Evolutionary conservation across 2,113 vertebrate species (phyloP), one percentile per base, ranked within the genome.

Genomic region (Gavia stellata): DNA sequence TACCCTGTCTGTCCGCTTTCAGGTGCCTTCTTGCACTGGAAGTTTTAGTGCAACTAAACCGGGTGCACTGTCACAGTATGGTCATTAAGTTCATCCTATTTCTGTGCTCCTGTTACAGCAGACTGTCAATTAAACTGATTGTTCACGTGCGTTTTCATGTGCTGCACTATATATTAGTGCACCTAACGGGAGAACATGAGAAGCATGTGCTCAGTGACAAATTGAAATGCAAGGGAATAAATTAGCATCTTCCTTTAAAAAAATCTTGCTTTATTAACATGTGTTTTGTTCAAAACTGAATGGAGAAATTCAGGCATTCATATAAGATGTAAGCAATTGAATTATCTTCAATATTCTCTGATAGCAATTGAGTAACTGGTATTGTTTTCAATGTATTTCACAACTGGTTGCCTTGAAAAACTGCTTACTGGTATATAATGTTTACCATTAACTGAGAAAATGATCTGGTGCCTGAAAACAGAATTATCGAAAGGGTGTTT

Each of bases 321-420:
- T 85, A 75, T 97, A 87, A 90, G 93, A 90, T 93, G 78, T 91
- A 96, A 96, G 93, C 96, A 95, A 90, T 44, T 94, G 90, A 89
- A 95, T 97, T 95, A 94, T 90, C 87, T 97, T 96, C 80, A 71
- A n/a, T 92, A 94, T 97, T 94, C 91, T 88, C 84, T 92, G 85
- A 81, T 90, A 96, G 85, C 24, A 13, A 91, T 81, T 71, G 72
- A 91, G 40, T 87, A 93, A 96, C 73, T 92, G 38, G 75, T 86
- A 88, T 66, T 90, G 81, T 97, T 98, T 98, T 97, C 47, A 18
- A 74, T 77, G 50, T 77, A 92, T 97, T 98, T 97, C 96, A 97
- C 97, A 98, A 98, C 53, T 24, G 82, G 81, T 97, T 97, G 97
- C 97, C 89, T 97, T 96, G 90, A 97, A 97, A 98, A 98, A 97